Conservation (phyloP, 2,888 invertebrate genomes). For the Theretra japonica region DNA sequence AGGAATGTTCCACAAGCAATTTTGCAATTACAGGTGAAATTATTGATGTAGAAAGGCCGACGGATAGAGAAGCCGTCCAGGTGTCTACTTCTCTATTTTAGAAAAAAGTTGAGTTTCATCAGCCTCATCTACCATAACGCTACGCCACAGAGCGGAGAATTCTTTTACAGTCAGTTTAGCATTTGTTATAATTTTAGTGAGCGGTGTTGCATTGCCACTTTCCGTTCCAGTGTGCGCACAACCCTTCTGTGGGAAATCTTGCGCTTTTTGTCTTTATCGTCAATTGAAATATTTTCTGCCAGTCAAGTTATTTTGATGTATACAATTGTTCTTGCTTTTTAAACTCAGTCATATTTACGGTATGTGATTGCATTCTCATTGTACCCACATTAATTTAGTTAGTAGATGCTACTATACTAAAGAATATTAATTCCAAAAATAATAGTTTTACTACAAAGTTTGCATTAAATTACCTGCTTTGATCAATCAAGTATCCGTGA, state of each 20-base stretch:
- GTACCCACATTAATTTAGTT: too few relatives aligned
- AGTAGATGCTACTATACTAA: too few relatives aligned
- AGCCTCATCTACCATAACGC: constrained; percentile 21
- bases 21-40: constrained; percentile 15
- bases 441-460: not conserved
- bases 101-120: constrained; percentile 22
- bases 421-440: too few relatives aligned
- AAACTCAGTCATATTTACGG: too few relatives aligned
- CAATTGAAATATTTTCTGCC: not conserved
- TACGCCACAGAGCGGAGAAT: constrained; percentile 40
- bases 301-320: not conserved
- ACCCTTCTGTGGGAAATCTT: not conserved
- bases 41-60: constrained; percentile 23
- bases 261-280: not conserved
- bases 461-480: not conserved
- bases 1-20: constrained; percentile 16
- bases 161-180: constrained; percentile 61
- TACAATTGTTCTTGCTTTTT: not conserved
- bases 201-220: constrained; percentile 14
- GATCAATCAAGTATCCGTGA: not conserved
- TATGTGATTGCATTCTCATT: too few relatives aligned
- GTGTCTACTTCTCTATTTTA: constrained; percentile 24
- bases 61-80: constrained; percentile 13
- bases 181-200: constrained; percentile 30
- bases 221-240: constrained; percentile 26